Conservation (phyloP, 2,888 invertebrate species). For the Chymomyza amoena region DNA sequence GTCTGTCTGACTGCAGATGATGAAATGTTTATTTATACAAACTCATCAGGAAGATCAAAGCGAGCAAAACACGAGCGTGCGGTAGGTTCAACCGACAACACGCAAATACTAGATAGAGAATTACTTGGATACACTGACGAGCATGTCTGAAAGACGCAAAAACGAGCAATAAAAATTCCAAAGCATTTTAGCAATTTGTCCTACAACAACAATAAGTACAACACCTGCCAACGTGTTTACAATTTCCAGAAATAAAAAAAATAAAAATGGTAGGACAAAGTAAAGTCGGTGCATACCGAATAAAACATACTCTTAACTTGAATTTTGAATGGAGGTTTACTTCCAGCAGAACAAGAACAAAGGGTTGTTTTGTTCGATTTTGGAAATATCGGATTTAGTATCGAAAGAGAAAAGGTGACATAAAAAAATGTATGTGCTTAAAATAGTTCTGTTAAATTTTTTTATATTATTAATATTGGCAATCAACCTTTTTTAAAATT, state of each 20-base stretch:
- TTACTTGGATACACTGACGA: slow-evolving; percentile 5
- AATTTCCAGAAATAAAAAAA: slow-evolving; percentile 42
- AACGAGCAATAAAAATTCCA: slow-evolving; percentile 68
- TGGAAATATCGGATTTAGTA: too few relatives aligned
- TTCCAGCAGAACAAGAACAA: too few relatives aligned
- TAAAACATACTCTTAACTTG: too few relatives aligned
- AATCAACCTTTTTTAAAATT: too few relatives aligned
- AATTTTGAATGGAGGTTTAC: too few relatives aligned
- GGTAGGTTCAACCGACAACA: slow-evolving; percentile 51
- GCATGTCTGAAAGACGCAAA: slow-evolving; percentile 33
- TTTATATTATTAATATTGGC: too few relatives aligned
- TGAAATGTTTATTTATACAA: slow-evolving; percentile 58
- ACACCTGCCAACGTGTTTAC: slow-evolving; percentile 30
- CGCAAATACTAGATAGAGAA: slow-evolving; percentile 9
- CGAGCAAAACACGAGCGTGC: slow-evolving; percentile 34
- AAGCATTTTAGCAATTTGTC: slow-evolving; percentile 70
- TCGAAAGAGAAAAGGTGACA: too few relatives aligned
- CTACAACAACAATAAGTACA: slow-evolving; percentile 19
- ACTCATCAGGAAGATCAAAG: slow-evolving; percentile 61
- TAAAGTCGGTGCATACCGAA: too few relatives aligned
- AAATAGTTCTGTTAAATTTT: too few relatives aligned
- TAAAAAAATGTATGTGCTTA: too few relatives aligned
- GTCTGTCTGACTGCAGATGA: slow-evolving; percentile 31
- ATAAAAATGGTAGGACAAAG: background rate
- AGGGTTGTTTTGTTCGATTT: too few relatives aligned